Evolutionary conservation across 2,888 invertebrate species (phyloP).

Genomic region (Dasypogon diadema): DNA sequence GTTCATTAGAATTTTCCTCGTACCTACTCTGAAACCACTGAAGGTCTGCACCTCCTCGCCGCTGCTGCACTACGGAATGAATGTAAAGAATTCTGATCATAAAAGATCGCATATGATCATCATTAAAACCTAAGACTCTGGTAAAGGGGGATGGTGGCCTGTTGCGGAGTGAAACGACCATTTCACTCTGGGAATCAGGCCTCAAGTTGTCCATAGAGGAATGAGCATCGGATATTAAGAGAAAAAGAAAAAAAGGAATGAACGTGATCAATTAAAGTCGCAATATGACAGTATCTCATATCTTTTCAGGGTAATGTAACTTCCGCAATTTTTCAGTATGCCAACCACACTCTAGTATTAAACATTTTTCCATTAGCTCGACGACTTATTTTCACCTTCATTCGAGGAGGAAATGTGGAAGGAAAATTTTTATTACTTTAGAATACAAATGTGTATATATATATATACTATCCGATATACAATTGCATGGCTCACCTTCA

Average conservation of each 20-base stretch:
- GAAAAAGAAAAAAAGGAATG: constrained; percentile 50
- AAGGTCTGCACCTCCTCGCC: background rate
- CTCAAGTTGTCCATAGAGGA: constrained; percentile 7
- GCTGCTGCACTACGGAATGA: background rate
- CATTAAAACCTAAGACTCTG: background rate
- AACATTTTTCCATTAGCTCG: constrained; percentile 7
- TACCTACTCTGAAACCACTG: constrained; percentile 3
- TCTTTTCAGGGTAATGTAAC: constrained; percentile 13
- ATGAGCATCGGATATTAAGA: constrained; percentile 8
- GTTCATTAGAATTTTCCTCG: constrained; percentile 27
- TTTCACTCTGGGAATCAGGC: constrained; percentile 21
- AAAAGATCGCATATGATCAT: constrained; percentile 41
- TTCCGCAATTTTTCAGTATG: constrained; percentile 23
- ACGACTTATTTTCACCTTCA: constrained; percentile 32
- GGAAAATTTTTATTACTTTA: constrained; percentile 17
- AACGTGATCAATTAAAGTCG: constrained; percentile 55
- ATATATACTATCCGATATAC: background rate
- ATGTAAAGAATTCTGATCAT: constrained; percentile 21
- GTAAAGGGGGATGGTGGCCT: background rate
- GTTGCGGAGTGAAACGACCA: background rate
- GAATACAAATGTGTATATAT: background rate
- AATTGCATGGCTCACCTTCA: background rate
- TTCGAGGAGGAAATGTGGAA: constrained; percentile 38
- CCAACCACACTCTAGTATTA: background rate
- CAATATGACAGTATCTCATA: constrained; percentile 25